Evolutionary conservation across 1,140 invertebrate species (phyloP), one percentile per base, ranked within the genome.

Genomic region (Drosophila rufa): DNA sequence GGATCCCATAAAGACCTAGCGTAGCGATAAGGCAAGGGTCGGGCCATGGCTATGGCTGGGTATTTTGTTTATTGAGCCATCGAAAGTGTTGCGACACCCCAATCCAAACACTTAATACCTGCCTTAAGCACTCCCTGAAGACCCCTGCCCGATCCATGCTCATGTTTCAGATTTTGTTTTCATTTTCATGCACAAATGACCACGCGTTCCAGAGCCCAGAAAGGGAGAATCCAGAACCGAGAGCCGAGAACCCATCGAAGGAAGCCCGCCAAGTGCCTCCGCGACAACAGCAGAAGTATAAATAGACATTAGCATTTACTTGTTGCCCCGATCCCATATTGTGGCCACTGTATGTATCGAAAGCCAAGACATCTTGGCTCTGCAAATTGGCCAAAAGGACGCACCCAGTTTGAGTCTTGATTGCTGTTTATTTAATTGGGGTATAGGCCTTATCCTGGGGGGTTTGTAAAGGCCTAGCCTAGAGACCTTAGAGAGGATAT

Each of bases 171-270:
- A 78, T 78, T 77, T 77, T 77, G 75, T 77, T 77, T 77, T 77
- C 74, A 69, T 70, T 79, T 79, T 79, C 75, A 79, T 79, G 76
- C 76, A 48, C 47, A 79, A 79, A 79, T 79, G 76, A 45, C 75
- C 76, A 65, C 46, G 67, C 53, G 67, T 43, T 42, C 68, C 47
- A 38, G 22, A 40, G 7, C 33, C 15, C 14, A 67, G 61, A 36
- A 68, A 65, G 12, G 38, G 17, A 58, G 42, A 69, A 47, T n/a
- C 51, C 1, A 46, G 51, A 69, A 51, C 12, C 3, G 17, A 17
- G 38, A 45, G n/a, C 14, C 51, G 46, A 25, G 59, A n/a, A 27
- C 58, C 64, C 58, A 47, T 36, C 42, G 59, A 42, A 60, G 74
- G 75, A 77, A 77, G 33, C 75, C 75, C 27, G 36, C 25, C 50